Conservation (phyloP, 2,888 invertebrate genomes). For the Cryptosula pallasiana region DNA sequence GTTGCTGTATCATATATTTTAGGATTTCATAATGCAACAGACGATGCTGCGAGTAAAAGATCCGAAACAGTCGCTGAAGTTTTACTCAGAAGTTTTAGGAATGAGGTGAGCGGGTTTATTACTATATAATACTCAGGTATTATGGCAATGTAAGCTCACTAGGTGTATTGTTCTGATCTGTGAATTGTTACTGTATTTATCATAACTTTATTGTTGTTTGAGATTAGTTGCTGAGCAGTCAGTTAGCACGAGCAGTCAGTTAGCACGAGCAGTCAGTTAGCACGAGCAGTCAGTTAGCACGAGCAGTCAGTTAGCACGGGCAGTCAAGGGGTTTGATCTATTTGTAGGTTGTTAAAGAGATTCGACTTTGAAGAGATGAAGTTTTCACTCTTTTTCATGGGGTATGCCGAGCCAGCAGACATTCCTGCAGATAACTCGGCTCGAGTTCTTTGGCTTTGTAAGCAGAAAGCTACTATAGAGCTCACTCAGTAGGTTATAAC, state of each 20-base stretch:
- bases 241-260: no score
- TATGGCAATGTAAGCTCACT: no score
- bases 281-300: no score
- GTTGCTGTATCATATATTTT: slow-evolving; percentile 33
- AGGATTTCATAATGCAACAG: slow-evolving; percentile 91
- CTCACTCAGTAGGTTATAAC: slow-evolving; percentile 90
- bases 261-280: no score
- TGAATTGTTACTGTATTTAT: no score
- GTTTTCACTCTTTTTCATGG: slow-evolving; percentile 86
- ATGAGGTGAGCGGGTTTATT: slow-evolving; percentile 68
- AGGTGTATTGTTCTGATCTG: no score
- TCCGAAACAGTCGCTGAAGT: slow-evolving; percentile 76
- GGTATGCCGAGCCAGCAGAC: slow-evolving; percentile 72
- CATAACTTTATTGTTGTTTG: no score
- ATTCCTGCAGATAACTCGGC: slow-evolving; percentile 68
- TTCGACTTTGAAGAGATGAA: slow-evolving; percentile 82
- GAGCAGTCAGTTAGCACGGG: no score
- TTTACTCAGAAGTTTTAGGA: slow-evolving; percentile 84
- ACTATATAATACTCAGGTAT: no score
- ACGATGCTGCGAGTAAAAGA: slow-evolving; percentile 95
- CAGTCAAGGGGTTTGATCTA: no score
- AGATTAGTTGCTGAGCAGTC: no score
- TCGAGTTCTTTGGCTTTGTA: slow-evolving; percentile 71
- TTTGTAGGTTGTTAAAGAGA: slow-evolving; percentile 66
- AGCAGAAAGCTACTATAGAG: slow-evolving; percentile 79